Percentiles rank a stretch among this genome's conserved stretches.
These are phyloP conservation scores for Papilio polyxenes DNA, from an alignment of 1,140 invertebrate genomes.

Conservation along the genomic window DNA sequence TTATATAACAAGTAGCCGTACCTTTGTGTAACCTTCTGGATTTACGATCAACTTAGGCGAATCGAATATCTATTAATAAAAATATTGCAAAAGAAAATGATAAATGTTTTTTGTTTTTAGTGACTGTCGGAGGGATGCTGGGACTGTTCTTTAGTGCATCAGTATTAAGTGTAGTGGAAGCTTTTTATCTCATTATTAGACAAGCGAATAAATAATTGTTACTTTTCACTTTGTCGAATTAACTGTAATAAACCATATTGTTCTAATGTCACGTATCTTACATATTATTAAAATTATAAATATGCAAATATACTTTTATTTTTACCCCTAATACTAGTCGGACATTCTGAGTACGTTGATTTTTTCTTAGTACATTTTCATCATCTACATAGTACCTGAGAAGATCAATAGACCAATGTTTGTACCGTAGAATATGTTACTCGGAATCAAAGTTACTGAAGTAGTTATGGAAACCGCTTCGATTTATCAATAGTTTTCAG, in stretches of 20 bases:
- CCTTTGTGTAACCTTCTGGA: too few relatives aligned
- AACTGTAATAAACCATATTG: too few relatives aligned
- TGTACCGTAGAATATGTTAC: not conserved
- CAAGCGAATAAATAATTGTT: not conserved
- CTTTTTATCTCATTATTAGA: conserved; percentile 77
- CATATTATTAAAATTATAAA: not conserved
- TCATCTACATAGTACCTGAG: too few relatives aligned
- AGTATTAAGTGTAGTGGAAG: conserved; percentile 80
- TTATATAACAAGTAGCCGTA: not conserved
- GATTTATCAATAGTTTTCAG: conserved; percentile 24
- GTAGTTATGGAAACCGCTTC: conserved; percentile 19
- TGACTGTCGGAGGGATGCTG: conserved; percentile 80
- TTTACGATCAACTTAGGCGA: too few relatives aligned
- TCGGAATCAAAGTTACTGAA: not conserved
- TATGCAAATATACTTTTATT: not conserved
- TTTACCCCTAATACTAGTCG: not conserved
- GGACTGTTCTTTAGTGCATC: conserved; percentile 83
- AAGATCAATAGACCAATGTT: not conserved
- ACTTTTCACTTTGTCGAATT: too few relatives aligned
- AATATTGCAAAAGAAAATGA: not conserved
- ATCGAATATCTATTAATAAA: too few relatives aligned
- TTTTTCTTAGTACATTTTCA: too few relatives aligned
- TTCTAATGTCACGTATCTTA: not conserved
- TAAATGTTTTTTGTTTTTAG: conserved; percentile 63
- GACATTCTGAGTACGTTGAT: not conserved